Evolutionary conservation across 2,113 vertebrate species (phyloP).

Genomic region (Trematocara stigmaticum): DNA sequence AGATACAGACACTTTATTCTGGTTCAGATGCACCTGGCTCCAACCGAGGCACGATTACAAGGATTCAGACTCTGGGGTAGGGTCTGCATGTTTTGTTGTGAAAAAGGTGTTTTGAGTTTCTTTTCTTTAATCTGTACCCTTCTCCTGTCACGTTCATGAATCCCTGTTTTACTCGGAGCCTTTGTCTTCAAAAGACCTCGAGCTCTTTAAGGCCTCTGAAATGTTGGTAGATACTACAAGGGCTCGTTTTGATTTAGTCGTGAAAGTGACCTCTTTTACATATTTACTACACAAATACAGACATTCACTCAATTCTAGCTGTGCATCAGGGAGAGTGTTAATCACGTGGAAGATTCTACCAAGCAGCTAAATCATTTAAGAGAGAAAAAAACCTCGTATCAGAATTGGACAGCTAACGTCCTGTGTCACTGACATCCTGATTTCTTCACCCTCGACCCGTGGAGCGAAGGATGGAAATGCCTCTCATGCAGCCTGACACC

Average conservation of each 20-base stretch:
- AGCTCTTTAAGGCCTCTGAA: neutral
- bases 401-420: neutral
- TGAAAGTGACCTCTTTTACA: neutral
- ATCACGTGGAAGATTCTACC: neutral
- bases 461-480: neutral
- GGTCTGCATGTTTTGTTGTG: neutral
- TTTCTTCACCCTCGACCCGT: neutral
- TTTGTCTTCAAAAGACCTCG: neutral
- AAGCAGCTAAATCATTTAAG: neutral
- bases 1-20: neutral
- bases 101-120: neutral
- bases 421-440: neutral
- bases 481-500: neutral
- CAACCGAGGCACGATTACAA: neutral
- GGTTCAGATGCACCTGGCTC: neutral
- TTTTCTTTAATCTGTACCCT: neutral
- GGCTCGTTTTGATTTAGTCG: neutral
- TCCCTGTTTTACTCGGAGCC: neutral
- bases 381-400: neutral
- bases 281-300: neutral
- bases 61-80: neutral
- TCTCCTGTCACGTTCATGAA: neutral
- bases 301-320: neutral
- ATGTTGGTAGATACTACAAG: neutral
- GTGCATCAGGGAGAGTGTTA: neutral